These are phyloP conservation scores for Endomychus coccineus DNA, from an alignment of 2,888 invertebrate genomes.

Conservation along the genomic window DNA sequence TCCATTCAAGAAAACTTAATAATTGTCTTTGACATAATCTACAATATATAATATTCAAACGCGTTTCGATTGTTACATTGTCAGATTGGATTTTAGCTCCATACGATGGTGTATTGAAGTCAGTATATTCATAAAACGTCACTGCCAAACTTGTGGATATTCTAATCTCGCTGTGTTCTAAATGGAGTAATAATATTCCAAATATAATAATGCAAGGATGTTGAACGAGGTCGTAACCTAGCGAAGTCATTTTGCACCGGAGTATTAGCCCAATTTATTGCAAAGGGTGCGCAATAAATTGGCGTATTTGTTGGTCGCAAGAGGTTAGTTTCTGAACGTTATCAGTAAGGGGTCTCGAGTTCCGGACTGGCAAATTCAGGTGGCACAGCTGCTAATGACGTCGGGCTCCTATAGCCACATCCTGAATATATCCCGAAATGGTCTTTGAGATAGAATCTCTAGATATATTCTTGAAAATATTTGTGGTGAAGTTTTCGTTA, in stretches of 20 bases:
- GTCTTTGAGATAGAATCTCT: conserved; percentile 23
- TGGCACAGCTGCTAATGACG: conserved; percentile 38
- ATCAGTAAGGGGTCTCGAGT: conserved; percentile 23
- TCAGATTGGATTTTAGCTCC: no score
- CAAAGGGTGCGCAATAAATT: conserved; percentile 33
- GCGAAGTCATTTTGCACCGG: conserved; percentile 10
- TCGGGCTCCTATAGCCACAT: conserved; percentile 25
- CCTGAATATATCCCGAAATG: conserved; percentile 30
- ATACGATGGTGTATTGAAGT: no score
- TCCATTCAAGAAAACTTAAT: no score
- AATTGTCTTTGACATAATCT: no score
- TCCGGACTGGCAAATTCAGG: conserved; percentile 34
- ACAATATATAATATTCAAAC: no score
- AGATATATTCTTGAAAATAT: conserved; percentile 20
- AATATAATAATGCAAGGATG: no score
- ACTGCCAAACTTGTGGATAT: no score
- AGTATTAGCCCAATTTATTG: conserved; percentile 32
- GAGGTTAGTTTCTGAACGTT: conserved; percentile 23
- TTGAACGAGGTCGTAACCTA: conserved; percentile 6
- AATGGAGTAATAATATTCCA: no score
- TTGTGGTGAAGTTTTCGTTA: no score
- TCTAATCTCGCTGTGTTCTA: no score
- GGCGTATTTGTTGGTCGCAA: conserved; percentile 36
- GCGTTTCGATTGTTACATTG: no score
- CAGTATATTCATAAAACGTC: no score